phyloP scores from a whole-genome alignment of 1,140 invertebrate species.

The Zaprionus vittiger region DNA sequence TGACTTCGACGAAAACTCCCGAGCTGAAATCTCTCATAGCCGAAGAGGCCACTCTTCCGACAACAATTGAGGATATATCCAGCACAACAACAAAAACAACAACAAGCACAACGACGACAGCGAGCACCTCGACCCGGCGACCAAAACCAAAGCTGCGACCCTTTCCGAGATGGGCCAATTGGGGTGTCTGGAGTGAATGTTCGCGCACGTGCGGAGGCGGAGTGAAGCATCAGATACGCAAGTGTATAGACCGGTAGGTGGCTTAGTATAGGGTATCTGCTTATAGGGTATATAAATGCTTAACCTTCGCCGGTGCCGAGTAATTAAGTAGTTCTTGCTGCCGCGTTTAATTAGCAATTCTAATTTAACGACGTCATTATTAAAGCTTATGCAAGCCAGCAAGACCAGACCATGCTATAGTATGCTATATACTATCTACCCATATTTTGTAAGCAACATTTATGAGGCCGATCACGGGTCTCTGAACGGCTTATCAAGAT shows the following conservation, averaged over 20 bases:
- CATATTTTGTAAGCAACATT: conserved; percentile 33
- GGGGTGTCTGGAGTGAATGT: conserved; percentile 90
- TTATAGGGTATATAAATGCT: conserved; percentile 3
- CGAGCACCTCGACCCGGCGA: conserved; percentile 48
- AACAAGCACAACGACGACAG: conserved; percentile 43
- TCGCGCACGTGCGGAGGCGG: conserved; percentile 94
- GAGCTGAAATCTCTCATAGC: conserved; percentile 22
- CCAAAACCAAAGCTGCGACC: conserved; percentile 55
- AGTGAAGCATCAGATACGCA: conserved; percentile 88
- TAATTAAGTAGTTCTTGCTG: conserved; percentile 23
- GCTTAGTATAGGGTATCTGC: conserved; percentile 2
- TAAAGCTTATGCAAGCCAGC: conserved; percentile 28
- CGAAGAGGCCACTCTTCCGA: conserved; percentile 3
- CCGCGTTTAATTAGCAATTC: conserved; percentile 46
- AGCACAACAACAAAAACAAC: conserved; percentile 39
- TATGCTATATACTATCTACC: conserved; percentile 13
- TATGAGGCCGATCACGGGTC: conserved; percentile 26
- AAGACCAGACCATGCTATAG: conserved; percentile 5
- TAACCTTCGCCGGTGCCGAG: conserved; percentile 11
- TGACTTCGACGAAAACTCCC: conserved; percentile 31
- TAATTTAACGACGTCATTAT: conserved; percentile 46
- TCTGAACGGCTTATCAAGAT: conserved; percentile 31
- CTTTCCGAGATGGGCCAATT: conserved; percentile 88
- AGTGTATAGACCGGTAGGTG: conserved; percentile 77
- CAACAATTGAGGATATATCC: conserved; percentile 10